Conservation (phyloP, 2,888 invertebrate species). For the Pterostichus madidus region DNA sequence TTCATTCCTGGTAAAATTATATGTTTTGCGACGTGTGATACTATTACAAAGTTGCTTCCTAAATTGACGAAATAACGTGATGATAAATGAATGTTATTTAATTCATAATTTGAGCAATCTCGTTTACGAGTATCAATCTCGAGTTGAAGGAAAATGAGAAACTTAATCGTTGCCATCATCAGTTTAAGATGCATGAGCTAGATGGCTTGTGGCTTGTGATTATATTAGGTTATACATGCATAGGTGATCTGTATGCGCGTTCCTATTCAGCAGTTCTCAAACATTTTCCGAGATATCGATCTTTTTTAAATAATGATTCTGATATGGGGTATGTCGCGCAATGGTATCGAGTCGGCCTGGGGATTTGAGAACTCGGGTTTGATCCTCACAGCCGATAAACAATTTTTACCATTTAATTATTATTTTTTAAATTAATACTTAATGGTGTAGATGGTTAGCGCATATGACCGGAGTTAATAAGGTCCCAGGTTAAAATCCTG, state of each 20-base stretch:
- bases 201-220: conserved; percentile 39
- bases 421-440: too few species aligned
- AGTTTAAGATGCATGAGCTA: conserved; percentile 42
- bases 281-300: too few species aligned
- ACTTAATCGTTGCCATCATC: conserved; percentile 44
- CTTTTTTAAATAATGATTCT: too few species aligned
- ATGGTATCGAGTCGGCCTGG: too few species aligned
- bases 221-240: conserved; percentile 22
- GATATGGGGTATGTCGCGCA: too few species aligned
- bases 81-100: conserved; percentile 32
- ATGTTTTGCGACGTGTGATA: conserved; percentile 10
- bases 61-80: conserved; percentile 16
- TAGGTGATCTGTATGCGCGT: conserved; percentile 22
- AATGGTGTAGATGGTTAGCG: too few species aligned
- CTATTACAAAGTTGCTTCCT: conserved; percentile 20
- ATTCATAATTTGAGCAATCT: conserved; percentile 37
- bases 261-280: background rate
- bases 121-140: conserved; percentile 15
- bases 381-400: too few species aligned
- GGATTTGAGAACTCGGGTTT: too few species aligned
- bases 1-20: background rate
- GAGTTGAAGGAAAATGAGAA: conserved; percentile 31
- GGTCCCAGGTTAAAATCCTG: too few species aligned
- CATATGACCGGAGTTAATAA: too few species aligned
- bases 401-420: too few species aligned